Percentiles rank a stretch among this genome's conserved stretches.
phyloP scores from a whole-genome alignment of 2,888 invertebrate species.

The Campopleginae sp. region DNA sequence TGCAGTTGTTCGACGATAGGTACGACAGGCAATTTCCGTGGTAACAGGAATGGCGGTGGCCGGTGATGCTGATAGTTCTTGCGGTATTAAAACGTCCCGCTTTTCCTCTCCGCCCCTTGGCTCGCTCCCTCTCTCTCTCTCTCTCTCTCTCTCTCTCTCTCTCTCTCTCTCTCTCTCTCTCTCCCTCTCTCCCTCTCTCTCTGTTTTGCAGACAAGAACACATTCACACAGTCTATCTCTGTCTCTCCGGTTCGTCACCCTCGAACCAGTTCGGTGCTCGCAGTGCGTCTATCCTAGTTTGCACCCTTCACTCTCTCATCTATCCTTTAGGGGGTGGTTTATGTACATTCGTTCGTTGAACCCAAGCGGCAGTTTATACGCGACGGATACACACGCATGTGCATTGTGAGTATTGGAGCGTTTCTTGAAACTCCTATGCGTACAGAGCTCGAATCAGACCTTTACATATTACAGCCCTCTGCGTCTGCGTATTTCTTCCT shows the following conservation, averaged over 20 bases:
- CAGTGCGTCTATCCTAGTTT: slow-evolving; percentile 12
- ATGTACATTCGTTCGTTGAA: slow-evolving; percentile 63
- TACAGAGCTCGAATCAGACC: background rate
- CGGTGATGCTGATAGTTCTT: slow-evolving; percentile 63
- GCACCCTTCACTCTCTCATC: slow-evolving; percentile 38
- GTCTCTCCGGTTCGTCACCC: slow-evolving; percentile 19
- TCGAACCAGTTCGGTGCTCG: slow-evolving; percentile 26
- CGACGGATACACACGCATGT: slow-evolving; percentile 64
- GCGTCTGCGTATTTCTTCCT: background rate
- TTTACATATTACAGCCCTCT: background rate
- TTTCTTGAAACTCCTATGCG: slow-evolving; percentile 24
- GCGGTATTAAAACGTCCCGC: slow-evolving; percentile 33
- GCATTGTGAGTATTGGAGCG: slow-evolving; percentile 1
- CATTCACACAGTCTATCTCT: background rate
- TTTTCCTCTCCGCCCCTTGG: background rate
- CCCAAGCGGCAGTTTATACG: slow-evolving; percentile 58
- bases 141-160: slow-evolving; percentile 25
- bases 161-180: slow-evolving; percentile 17
- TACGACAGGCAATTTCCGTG: slow-evolving; percentile 66
- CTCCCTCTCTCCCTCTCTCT: slow-evolving; percentile 22
- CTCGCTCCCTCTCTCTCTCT: slow-evolving; percentile 16
- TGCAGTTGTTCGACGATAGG: slow-evolving; percentile 67
- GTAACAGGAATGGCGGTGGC: slow-evolving; percentile 66
- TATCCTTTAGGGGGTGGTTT: slow-evolving; percentile 34
- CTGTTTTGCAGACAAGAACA: background rate